Evolutionary conservation across 1,140 invertebrate species (phyloP), one percentile per base, ranked within the genome.

Genomic region (Chironomus tepperi): DNA sequence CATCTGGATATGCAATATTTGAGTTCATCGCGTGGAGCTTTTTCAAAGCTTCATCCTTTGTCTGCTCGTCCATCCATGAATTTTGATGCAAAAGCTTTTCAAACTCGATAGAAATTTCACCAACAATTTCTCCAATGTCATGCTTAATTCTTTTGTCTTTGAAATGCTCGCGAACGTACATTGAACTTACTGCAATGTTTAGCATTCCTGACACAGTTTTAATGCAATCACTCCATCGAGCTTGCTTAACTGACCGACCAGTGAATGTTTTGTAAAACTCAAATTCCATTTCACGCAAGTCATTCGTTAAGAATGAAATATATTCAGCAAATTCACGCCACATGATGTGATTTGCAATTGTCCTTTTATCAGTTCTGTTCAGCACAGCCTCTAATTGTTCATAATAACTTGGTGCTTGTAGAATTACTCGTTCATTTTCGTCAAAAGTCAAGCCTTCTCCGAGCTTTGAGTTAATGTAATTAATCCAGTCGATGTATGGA

Each of bases 1-100:
- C 89, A 75, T 87, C 84, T 0, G 87, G 86, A 78, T 87, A 88
- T 3, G 83, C 87, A 76, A 88, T 85, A 77, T 87, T 84, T 7
- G 84, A 81, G 5, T 82, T 79, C 80, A 88, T 88, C 1, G 83
- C 80, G 57, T 80, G 79, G 1, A 83, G 82, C 79, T 88, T 88
- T 3, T 86, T 83, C 65, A 84, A 75, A 42, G 87, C 87, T 72
- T 82, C 82, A 76, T 78, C 80, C 76, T 81, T 84, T 0, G 89
- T 91, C 73, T 84, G 81, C 10, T 85, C 81, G 77, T 91, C 89
- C 88, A 91, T 90, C 90, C 90, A 91, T 42, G 88, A 85, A 18
- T 88, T 84, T 75, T 85, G 83, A 42, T 85, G 80, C 0, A 92
- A 78, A 10, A 90, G 85, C 67, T 83, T 80, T 18, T 83, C 75